Evolutionary conservation across 2,888 invertebrate genomes (phyloP), one percentile per base, ranked within the genome.

Genomic region (Anagyrus pseudococci): DNA sequence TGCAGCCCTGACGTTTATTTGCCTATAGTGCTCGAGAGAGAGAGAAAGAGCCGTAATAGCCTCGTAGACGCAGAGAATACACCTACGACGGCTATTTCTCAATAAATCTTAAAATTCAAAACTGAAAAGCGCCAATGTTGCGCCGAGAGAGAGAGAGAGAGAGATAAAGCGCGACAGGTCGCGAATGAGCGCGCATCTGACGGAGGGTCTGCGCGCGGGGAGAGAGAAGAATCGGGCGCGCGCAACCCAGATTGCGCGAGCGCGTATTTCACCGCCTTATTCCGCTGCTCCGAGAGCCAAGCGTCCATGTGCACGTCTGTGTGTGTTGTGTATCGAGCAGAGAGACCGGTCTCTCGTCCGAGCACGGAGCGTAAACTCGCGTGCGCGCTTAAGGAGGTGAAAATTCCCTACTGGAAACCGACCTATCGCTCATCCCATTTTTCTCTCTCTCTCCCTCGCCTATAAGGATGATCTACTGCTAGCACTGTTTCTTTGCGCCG

Each of bases 211-310:
- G 8, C 33, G 20, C 47, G 7, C 19, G 13, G 50, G 15, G 26
- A 17, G 49, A 41, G 57, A 62, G 40, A 46, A 46, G 29, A 41
- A 6, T 6, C 33, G 25, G 15, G 13, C 41, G 10, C n/a, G 29
- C 37, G 33, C 55, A 63, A 63, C 63, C 63, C 55, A 55, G 58
- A 58, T 63, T 20, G 20, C 19, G 8, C n/a, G 47, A n/a, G 40
- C 20, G 37, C 22, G 56, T 63, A 54, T 54, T 58, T 63, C 62
- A 63, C 58, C 62, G 53, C 43, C 57, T 52, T 57, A 50, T 43
- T 29, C 17, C 47, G 48, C 22, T 13, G 50, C 37, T 25, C 17
- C 10, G n/a, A 13, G 33, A 13, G 33, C 13, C 33, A 37, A 37
- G 33, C 33, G 33, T n/a, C n/a, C n/a, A n/a, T n/a, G n/a, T n/a